Evolutionary conservation across 2,797 vertebrate genomes (phyloP).

Genomic region (Esox masquinongy): DNA sequence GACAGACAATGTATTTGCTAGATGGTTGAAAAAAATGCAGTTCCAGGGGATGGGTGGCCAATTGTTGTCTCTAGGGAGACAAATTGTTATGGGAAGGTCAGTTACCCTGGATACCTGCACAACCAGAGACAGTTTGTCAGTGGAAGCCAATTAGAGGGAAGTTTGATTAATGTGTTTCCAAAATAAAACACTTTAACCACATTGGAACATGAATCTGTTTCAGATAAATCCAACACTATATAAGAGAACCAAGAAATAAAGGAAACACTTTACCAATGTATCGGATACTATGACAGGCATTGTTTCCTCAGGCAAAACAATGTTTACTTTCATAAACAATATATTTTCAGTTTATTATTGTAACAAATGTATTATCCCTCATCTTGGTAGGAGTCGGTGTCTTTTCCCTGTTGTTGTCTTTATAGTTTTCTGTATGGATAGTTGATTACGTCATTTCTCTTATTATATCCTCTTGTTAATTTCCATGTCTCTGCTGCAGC

Average conservation of each 20-base stretch:
- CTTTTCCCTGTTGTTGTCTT: not conserved
- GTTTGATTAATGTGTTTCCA: constrained; percentile 15
- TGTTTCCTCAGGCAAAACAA: not conserved
- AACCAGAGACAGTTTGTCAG: constrained; percentile 1
- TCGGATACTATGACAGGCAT: not conserved
- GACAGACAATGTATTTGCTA: not conserved
- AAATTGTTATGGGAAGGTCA: not conserved
- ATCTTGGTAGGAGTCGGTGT: constrained; percentile 13
- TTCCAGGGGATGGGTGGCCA: constrained; percentile 6
- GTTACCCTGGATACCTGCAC: constrained; percentile 13
- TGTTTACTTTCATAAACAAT: not conserved
- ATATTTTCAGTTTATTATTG: constrained; percentile 15
- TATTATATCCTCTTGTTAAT: not conserved
- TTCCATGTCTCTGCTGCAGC: constrained; percentile 56
- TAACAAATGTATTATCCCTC: constrained; percentile 23
- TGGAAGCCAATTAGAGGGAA: constrained; percentile 5
- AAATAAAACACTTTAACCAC: constrained; percentile 15
- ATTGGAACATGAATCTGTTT: not conserved
- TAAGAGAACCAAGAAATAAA: not conserved
- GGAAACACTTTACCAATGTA: not conserved
- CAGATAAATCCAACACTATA: not conserved
- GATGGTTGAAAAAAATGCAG: constrained; percentile 2
- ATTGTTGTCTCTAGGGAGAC: constrained; percentile 5
- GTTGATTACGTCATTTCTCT: constrained; percentile 16
- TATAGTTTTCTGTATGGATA: constrained; percentile 1